Conservation (phyloP, 2,797 vertebrate genomes). For the Sarcoramphus papa region DNA sequence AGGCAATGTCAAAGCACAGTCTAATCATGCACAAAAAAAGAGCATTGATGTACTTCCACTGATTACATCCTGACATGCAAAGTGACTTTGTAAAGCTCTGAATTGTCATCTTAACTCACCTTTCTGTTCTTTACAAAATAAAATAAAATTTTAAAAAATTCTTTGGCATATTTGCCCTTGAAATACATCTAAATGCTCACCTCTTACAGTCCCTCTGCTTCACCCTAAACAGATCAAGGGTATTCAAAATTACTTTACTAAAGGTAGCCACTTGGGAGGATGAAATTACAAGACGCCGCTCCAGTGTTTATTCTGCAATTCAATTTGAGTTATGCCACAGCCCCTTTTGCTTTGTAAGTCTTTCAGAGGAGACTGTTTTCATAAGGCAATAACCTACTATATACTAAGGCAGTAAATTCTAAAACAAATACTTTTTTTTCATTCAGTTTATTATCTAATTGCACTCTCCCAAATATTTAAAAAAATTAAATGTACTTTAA, state of each 20-base stretch:
- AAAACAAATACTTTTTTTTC: not conserved
- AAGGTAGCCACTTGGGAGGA: not conserved
- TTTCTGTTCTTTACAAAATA: not conserved
- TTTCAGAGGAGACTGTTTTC: not conserved
- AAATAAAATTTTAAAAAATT: not conserved
- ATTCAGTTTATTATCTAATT: not conserved
- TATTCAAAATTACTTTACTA: not conserved
- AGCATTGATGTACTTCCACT: not conserved
- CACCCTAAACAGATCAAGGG: not conserved
- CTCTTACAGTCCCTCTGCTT: not conserved
- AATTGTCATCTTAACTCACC: not conserved
- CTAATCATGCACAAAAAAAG: not conserved
- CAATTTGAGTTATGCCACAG: not conserved
- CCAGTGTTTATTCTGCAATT: not conserved
- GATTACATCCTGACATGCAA: not conserved
- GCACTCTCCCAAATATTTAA: not conserved
- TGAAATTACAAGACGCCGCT: not conserved
- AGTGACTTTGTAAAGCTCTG: constrained; percentile 2
- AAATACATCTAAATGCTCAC: not conserved
- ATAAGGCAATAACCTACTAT: not conserved
- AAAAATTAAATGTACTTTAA: not conserved
- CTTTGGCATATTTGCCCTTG: not conserved
- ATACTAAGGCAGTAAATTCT: not conserved
- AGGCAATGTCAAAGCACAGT: constrained; percentile 20
- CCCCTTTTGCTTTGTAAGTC: not conserved